Base-by-base conservation (phyloP, 2,888 invertebrate species). In the Hetaerina titia region DNA sequence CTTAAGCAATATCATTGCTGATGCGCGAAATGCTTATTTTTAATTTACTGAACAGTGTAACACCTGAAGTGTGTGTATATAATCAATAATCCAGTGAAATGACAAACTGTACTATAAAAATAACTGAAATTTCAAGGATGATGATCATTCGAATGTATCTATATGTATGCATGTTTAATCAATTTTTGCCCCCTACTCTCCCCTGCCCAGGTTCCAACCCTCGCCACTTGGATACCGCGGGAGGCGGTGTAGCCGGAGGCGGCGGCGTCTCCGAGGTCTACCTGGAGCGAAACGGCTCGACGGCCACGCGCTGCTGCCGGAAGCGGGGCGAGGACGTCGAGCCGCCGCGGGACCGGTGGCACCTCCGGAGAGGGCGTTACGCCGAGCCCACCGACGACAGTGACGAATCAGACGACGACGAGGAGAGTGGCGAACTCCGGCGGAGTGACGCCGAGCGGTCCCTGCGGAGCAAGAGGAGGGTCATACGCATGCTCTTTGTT, bases 401-500 rank as follows among this genome's bases (percentile, higher is more conserved):
- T 22, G 89, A 89, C 64, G 95, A 89, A 2, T 60, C 89, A 1
- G 56, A 58, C 15, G 45, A 31, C 9, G 87, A 88, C 17, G 64
- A 87, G 19, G 95, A 89, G 9, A 45, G 57, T 7, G 69, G 95
- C 15, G 88, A 95, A 0, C 95, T 97, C 9, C 96, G 97, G 17
- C 96, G 97, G 94, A 97, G 96, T 56, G 97, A 97, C 96, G 96
- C 96, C 11, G 97, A 96, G 74, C 96, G 96, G 95, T 97, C 96
- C 94, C 96, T 97, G 31, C 96, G 96, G 31, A 97, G 97, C 90
- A 97, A 97, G 95, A 96, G 97, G 95, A 96, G 97, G 31, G 97
- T 97, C 25, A 97, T 97, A 95, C 97, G 97, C 96, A 98, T 98
- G 98, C 96, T 98, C 95, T 97, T 98, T 96, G 97, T 97, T 6